A percentile compares a stretch with the other conserved stretches of the same genome.
Conservation (phyloP, 2,113 vertebrate genomes). For the Polypterus bichir region DNA sequence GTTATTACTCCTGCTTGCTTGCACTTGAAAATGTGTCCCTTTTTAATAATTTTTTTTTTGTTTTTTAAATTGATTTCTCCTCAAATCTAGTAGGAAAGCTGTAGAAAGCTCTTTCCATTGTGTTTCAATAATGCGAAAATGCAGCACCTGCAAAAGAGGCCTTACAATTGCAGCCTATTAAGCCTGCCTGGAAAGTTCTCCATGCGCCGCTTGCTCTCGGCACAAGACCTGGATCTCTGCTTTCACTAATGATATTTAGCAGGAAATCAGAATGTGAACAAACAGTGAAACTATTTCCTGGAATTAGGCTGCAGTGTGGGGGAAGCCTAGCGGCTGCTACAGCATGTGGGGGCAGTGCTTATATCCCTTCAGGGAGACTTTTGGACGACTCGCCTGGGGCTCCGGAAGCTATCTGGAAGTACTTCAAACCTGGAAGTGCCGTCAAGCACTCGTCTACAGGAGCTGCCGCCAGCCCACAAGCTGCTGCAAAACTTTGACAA, state of each 20-base stretch:
- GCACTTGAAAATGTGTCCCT: no score
- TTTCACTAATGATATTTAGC: slow-evolving; percentile 30
- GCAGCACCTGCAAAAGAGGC: not conserved
- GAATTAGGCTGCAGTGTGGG: slow-evolving; percentile 17
- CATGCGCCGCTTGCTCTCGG: not conserved
- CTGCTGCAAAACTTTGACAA: not conserved
- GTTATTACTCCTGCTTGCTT: no score
- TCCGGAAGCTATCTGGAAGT: slow-evolving; percentile 35
- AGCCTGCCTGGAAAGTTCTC: not conserved
- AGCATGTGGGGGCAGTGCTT: slow-evolving; percentile 12
- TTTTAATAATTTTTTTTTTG: no score
- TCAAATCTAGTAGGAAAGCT: not conserved
- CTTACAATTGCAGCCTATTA: not conserved
- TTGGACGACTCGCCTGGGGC: slow-evolving; percentile 25
- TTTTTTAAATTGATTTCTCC: not conserved
- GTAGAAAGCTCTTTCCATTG: not conserved
- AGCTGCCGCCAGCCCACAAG: no score
- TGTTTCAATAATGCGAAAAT: not conserved
- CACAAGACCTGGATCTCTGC: slow-evolving; percentile 18
- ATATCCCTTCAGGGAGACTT: slow-evolving; percentile 30
- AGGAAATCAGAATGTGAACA: slow-evolving; percentile 36
- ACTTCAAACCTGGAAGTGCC: slow-evolving; percentile 27
- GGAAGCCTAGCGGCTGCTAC: slow-evolving; percentile 19
- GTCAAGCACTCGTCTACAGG: not conserved
- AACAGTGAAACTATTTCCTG: slow-evolving; percentile 36